phyloP scores from a whole-genome alignment of 2,797 vertebrate species.

The Enteromius trimaculatus region DNA sequence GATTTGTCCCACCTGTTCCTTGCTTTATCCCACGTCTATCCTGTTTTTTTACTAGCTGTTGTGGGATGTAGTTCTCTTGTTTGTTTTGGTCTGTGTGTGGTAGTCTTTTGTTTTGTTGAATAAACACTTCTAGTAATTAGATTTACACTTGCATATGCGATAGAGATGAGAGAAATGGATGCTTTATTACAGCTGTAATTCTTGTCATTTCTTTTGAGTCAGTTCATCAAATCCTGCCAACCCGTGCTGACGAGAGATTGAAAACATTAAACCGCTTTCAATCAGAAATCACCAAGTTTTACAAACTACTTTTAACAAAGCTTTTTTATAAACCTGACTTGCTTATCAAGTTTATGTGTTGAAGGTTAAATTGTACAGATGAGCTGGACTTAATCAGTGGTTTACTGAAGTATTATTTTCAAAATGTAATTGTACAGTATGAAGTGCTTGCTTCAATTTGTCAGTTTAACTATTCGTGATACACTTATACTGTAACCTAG shows the following conservation, averaged over 20 bases:
- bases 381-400: neutral
- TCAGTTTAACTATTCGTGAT: neutral
- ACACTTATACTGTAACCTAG: neutral
- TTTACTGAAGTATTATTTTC: neutral
- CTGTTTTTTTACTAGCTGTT: neutral
- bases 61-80: too few relatives aligned
- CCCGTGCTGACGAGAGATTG: neutral
- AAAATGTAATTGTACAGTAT: neutral
- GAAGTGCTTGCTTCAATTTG: neutral
- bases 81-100: too few relatives aligned
- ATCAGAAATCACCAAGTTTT: neutral
- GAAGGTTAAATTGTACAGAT: neutral
- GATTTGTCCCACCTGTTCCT: neutral
- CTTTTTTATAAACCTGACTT: neutral
- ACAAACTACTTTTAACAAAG: neutral
- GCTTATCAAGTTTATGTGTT: neutral
- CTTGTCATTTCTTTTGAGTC: neutral
- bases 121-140: neutral
- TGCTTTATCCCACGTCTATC: neutral
- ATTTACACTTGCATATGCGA: neutral
- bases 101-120: neutral
- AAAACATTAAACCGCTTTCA: too few relatives aligned
- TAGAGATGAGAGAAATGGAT: neutral
- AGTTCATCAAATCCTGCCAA: neutral
- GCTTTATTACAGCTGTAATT: neutral